Evolutionary conservation across 2,113 vertebrate species (phyloP).

Genomic region (Scomber japonicus): DNA sequence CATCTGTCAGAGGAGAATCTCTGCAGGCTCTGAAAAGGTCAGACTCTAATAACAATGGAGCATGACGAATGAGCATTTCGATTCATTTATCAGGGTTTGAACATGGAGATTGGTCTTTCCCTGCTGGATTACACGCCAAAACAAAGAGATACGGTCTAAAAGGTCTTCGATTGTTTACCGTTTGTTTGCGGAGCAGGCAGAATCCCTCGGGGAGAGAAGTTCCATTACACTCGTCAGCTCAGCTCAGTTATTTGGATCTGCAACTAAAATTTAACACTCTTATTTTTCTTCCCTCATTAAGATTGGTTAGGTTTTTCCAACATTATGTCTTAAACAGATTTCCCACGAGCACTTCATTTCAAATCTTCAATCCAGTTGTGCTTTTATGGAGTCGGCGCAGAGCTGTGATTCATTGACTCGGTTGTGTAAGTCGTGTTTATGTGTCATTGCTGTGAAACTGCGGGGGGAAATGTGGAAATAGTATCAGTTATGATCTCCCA

Average conservation of each 20-base stretch:
- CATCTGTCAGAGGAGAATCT: slow-evolving; percentile 4
- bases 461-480: slow-evolving; percentile 1
- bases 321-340: slow-evolving; percentile 35
- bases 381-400: slow-evolving; percentile 16
- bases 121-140: slow-evolving; percentile 36
- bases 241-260: slow-evolving; percentile 56
- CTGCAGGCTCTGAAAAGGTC: slow-evolving; percentile 9
- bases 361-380: not conserved
- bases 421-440: slow-evolving; percentile 38
- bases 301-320: slow-evolving; percentile 29
- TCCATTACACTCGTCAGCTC: slow-evolving; percentile 38
- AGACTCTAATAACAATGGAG: slow-evolving; percentile 14
- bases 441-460: slow-evolving; percentile 15
- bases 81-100: slow-evolving; percentile 53
- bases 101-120: slow-evolving; percentile 24
- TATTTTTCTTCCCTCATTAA: not conserved
- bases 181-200: slow-evolving; percentile 59
- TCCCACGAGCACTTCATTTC: slow-evolving; percentile 28
- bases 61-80: slow-evolving; percentile 51
- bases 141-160: slow-evolving; percentile 26
- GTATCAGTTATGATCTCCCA: not conserved
- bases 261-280: slow-evolving; percentile 33
- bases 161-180: slow-evolving; percentile 41
- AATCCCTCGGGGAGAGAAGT: slow-evolving; percentile 40
- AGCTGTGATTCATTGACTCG: slow-evolving; percentile 42